Evolutionary conservation across 2,113 vertebrate genomes (phyloP), one percentile per base, ranked within the genome.

Genomic region (Puffinus mauretanicus): DNA sequence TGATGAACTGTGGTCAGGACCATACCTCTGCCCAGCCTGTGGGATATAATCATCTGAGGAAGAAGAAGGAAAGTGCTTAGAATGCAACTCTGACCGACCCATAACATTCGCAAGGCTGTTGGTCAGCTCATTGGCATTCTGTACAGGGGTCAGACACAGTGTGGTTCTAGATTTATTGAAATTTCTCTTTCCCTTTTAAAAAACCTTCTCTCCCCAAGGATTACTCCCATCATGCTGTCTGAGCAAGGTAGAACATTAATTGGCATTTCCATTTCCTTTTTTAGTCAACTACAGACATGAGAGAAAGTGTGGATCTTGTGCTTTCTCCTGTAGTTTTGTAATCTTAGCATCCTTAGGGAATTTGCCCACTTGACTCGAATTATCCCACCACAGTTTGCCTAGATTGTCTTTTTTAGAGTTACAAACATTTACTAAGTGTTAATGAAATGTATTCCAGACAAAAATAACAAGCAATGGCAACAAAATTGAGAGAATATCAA

Each of bases 231-330:
- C 10, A 6, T 25, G 4, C 15, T 87, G 30, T 58, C 36, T 82
- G 65, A 76, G 12, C 0, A 22, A 80, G 21, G 66, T 57, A 16
- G 27, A 60, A 16, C 12, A 18, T 51, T 52, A 69, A 47, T 30
- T 57, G 14, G 5, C 75, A 9, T 91, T 91, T 94, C 18, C 49
- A n/a, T 90, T 96, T 97, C 64, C 36, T 46, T 94, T 97, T 94
- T 79, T 16, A 89, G 62, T 72, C 40, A 85, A 6, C 72, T 55
- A 72, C 40, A 75, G 30, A 64, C 29, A 36, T 49, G 24, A 94
- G 49, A 85, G 66, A 91, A 95, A 96, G 49, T 30, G 26, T 3
- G 9, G 55, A 36, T 32, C 42, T 44, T 75, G 10, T 71, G n/a
- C 77, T 93, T 97, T 94, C 61, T 82, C 57, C 38, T 30, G 34